Percentiles rank a stretch among this genome's conserved stretches.
Conservation (phyloP, 2,888 invertebrate genomes). For the Caenorhabditis afra region DNA sequence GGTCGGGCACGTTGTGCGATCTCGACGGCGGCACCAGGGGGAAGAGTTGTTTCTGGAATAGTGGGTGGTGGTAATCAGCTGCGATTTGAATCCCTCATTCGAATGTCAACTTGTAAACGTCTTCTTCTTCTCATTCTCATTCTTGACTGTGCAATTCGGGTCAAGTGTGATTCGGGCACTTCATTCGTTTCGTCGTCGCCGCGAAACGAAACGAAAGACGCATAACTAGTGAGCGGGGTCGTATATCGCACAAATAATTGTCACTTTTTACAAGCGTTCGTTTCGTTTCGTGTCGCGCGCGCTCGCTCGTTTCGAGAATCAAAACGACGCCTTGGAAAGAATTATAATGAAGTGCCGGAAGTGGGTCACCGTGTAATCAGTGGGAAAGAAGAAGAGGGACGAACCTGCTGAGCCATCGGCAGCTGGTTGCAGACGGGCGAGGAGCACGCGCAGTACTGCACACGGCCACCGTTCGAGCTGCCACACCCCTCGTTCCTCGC, state of each 20-base stretch:
- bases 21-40: constrained; percentile 34
- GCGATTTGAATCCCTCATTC: background rate
- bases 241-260: constrained; percentile 40
- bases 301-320: no score
- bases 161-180: constrained; percentile 38
- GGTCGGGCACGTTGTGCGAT: constrained; percentile 38
- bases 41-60: constrained; percentile 53
- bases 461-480: constrained; percentile 54
- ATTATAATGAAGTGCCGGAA: constrained; percentile 12
- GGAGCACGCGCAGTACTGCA: constrained; percentile 73
- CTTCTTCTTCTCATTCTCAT: no score
- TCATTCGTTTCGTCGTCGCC: constrained; percentile 12
- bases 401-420: constrained; percentile 65
- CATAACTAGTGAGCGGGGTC: constrained; percentile 35
- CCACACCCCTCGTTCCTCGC: constrained; percentile 67
- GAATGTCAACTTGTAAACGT: constrained; percentile 18
- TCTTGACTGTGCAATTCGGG: constrained; percentile 19
- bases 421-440: constrained; percentile 69
- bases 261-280: constrained; percentile 33
- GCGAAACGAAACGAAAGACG: constrained; percentile 14
- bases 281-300: no score
- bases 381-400: background rate
- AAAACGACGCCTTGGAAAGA: background rate
- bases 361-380: constrained; percentile 8
- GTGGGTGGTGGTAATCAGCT: constrained; percentile 16